phyloP scores from a whole-genome alignment of 2,888 invertebrate species.

The Ptychoptera albimana region DNA sequence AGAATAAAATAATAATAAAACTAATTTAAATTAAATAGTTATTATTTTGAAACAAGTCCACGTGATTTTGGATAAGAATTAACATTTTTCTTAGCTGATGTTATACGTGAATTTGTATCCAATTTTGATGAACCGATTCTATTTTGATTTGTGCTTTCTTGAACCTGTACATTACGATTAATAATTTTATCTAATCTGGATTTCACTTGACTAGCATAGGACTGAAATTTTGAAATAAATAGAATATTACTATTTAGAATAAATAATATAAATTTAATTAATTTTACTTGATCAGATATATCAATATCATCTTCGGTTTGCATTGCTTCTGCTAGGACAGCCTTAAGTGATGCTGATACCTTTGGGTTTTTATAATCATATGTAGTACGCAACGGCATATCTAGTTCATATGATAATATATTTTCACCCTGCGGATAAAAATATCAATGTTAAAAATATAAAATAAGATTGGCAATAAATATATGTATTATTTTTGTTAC shows the following conservation, averaged over 20 bases:
- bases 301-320: slow-evolving; percentile 31
- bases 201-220: slow-evolving; percentile 7
- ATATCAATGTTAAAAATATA: background rate
- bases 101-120: slow-evolving; percentile 18
- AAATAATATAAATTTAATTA: background rate
- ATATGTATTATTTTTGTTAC: background rate
- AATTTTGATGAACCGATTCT: slow-evolving; percentile 14
- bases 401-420: slow-evolving; percentile 28
- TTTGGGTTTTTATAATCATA: slow-evolving; percentile 30
- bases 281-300: slow-evolving; percentile 19
- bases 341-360: slow-evolving; percentile 29
- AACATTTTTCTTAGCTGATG: slow-evolving; percentile 23
- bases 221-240: slow-evolving; percentile 7
- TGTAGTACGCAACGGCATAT: slow-evolving; percentile 31
- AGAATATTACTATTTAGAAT: slow-evolving; percentile 24
- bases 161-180: slow-evolving; percentile 23
- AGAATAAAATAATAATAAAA: too few species aligned
- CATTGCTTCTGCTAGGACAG: slow-evolving; percentile 31
- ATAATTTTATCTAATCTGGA: slow-evolving; percentile 28
- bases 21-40: too few species aligned
- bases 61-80: slow-evolving; percentile 31
- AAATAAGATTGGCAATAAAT: background rate
- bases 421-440: slow-evolving; percentile 24
- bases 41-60: slow-evolving; percentile 29
- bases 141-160: slow-evolving; percentile 4